Base-by-base conservation (phyloP, 2,797 vertebrate species). In the Cyclopterus lumpus region DNA sequence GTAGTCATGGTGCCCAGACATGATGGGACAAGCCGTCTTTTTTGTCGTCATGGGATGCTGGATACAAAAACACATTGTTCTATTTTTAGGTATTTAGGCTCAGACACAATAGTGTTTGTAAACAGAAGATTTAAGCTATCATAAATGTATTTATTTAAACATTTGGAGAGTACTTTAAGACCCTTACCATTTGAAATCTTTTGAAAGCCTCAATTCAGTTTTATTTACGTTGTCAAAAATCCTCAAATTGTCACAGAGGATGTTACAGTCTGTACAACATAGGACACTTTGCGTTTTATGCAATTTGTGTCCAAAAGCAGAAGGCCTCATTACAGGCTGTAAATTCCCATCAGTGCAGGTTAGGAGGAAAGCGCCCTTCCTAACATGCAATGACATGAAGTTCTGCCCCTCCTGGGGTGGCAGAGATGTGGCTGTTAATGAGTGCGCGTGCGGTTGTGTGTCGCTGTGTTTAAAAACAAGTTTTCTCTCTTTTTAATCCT, bases 301-400 rank as follows among this genome's bases (percentile, higher is more conserved):
- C 42, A 8, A 55, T 67, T 8, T 34, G 55, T 59, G 42, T 30
- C 32, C n/a, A 26, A 26, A 14, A 6, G 22, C 61, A 53, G 42
- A 53, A 8, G 6, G 55, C 20, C 4, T 77, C 10, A 57, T 72
- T 71, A 71, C 28, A 49, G 26, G 40, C 18, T 16, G 11, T 65
- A 6, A 57, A 79, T 75, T 80, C 77, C 82, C 71, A 8, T 6
- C 40, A 42, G 73, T n/a, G 54, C n/a, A 36, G 15, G 15, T 48
- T n/a, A 14, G 22, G 32, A 65, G 49, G 59, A 30, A 24, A 20
- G 51, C 71, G 61, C 8, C 6, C 53, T 30, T 55, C 20, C 57
- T 22, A 15, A 80, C 85, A 61, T 70, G 83, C 2, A n/a, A 73
- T 11, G 49, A 83, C 68, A 48, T 60, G 73, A 24, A 34, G 32